Conservation (phyloP, 2,113 vertebrate genomes). For the Corythornis madagascariensis region DNA sequence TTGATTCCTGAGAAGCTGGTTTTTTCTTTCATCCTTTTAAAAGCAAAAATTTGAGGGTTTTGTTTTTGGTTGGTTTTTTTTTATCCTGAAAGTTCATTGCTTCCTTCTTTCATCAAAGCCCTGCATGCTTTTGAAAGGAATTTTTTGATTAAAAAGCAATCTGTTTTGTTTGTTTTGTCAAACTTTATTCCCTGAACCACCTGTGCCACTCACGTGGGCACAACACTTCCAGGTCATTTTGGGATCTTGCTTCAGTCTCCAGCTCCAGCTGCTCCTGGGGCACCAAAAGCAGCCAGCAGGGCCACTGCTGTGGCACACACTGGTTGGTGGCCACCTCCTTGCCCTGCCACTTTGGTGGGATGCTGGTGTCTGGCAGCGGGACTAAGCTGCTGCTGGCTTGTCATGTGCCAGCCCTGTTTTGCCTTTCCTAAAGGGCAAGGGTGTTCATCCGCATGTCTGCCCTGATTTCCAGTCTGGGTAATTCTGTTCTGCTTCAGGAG, state of each 20-base stretch:
- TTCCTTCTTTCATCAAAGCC: constrained; percentile 6
- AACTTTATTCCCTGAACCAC: not conserved
- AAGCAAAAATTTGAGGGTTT: not conserved
- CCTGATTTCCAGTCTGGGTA: constrained; percentile 35
- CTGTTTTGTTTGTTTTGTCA: constrained; percentile 1
- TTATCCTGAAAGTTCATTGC: not conserved
- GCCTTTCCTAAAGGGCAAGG: not conserved
- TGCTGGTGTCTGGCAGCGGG: not conserved
- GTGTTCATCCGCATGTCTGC: not conserved
- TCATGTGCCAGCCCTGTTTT: not conserved
- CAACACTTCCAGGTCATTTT: not conserved
- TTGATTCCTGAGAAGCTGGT: not conserved
- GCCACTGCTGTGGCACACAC: not conserved
- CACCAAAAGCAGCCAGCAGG: not conserved
- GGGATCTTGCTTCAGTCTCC: not conserved
- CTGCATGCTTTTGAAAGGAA: constrained; percentile 15
- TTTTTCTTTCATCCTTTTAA: not conserved
- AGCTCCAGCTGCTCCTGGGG: rapidly evolving
- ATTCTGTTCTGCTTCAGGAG: constrained; percentile 19
- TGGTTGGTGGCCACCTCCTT: not conserved
- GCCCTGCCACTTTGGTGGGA: not conserved
- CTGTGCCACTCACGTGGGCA: not conserved
- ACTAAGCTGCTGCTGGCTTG: not conserved
- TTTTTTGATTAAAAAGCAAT: constrained; percentile 32
- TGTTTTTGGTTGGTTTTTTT: not conserved